Evolutionary conservation across 2,888 invertebrate genomes (phyloP), one percentile per base, ranked within the genome.

Genomic region (Aphidius colemani): DNA sequence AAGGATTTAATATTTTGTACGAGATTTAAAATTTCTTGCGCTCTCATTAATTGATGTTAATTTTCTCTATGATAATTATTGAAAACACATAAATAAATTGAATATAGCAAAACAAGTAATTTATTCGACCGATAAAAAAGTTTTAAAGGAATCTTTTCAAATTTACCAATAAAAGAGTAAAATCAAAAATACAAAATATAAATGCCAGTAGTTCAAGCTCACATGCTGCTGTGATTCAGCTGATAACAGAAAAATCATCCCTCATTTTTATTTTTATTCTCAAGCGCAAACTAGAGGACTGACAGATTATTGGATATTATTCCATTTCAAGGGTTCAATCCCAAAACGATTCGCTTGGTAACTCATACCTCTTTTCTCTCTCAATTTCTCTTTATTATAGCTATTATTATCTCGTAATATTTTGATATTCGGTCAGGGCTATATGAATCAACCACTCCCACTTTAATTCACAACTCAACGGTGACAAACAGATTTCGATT

Each of bases 321-420:
- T 82, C 79, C 80, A 81, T 82, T 82, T 81, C 79, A 78, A 81
- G 79, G 81, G 78, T 81, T 82, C 82, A 82, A 82, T 80, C 80
- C 80, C 76, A 75, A 74, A 75, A 78, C 80, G 81, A 82, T 81
- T 81, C 81, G 81, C 80, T 75, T 73, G 75, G 70, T 74, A 74
- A 76, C 73, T 76, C 76, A 70, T 71, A 72, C 39, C 48, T 50
- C 49, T 43, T 73, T 66, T 13, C 49, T 59, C 60, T 59, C 63
- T 43, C 53, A 59, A 65, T 64, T 66, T 63, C 67, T 67, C 48
- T 61, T 59, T 65, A 66, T 30, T 4, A 61, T 65, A 63, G 60
- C 70, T 61, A 69, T 66, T 72, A 71, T 75, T 30, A 30, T 30
- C 30, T 30, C 30, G 5, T 30, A 30, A 30, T 30, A 30, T 30